phyloP scores from a whole-genome alignment of 1,140 invertebrate species.

The Telenomus remus region DNA sequence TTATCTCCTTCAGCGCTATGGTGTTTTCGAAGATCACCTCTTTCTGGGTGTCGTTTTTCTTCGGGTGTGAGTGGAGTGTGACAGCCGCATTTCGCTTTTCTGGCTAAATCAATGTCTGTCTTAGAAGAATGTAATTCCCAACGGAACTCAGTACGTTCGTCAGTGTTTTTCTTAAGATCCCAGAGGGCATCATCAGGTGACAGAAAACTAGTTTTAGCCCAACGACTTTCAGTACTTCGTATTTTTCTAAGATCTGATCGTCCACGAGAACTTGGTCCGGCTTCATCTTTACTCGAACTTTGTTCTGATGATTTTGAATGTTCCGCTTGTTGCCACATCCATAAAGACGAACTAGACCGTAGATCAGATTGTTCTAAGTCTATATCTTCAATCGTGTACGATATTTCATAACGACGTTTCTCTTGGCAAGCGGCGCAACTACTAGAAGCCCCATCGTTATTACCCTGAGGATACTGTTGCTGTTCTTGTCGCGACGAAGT shows the following conservation, averaged over 20 bases:
- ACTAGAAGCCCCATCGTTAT: conserved; percentile 32
- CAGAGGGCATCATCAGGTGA: conserved; percentile 70
- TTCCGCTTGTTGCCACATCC: conserved; percentile 51
- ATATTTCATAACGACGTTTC: conserved; percentile 64
- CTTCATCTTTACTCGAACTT: conserved; percentile 54
- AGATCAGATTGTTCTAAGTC: conserved; percentile 54
- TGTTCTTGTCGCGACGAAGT: conserved; percentile 59
- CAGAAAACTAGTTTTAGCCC: conserved; percentile 64
- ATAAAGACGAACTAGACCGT: conserved; percentile 50
- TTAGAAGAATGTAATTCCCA: conserved; percentile 71
- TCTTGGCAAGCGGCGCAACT: conserved; percentile 66
- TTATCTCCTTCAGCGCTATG: conserved; percentile 72
- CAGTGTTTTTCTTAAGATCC: conserved; percentile 63
- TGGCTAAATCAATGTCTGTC: conserved; percentile 68
- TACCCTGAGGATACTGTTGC: conserved; percentile 39
- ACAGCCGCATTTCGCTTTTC: conserved; percentile 64
- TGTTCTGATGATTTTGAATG: conserved; percentile 51
- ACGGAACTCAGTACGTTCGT: conserved; percentile 68
- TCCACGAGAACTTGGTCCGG: conserved; percentile 9
- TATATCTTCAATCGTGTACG: conserved; percentile 72
- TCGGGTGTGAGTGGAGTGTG: conserved; percentile 65
- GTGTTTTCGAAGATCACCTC: conserved; percentile 70
- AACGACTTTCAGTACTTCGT: conserved; percentile 61
- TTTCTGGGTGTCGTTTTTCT: conserved; percentile 63
- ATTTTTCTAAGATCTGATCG: conserved; percentile 60